Base-by-base conservation (phyloP, 2,797 vertebrate species). In the Orestias chungarensis region DNA sequence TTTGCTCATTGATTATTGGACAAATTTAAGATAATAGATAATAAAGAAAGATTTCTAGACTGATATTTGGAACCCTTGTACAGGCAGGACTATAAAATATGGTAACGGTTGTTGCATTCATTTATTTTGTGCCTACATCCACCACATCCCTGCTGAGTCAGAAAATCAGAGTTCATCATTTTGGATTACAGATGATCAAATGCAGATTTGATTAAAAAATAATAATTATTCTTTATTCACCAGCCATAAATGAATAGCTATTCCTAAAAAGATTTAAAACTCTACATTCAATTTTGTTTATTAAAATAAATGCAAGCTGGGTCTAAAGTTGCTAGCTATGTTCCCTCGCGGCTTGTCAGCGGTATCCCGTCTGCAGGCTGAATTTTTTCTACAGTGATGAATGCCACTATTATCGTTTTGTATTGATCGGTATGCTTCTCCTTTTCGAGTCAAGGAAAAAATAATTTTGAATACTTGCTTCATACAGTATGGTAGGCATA, bases 1-100 rank as follows among this genome's bases (percentile, higher is more conserved):
- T 15, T 55, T 18, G 27, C 52, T 55, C 8, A 31, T 15, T 55
- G 52, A 14, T 17, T 17, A 27, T 18, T 55, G 52, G 52, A 31
- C 55, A 29, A n/a, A n/a, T n/a, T n/a, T n/a, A n/a, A n/a, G n/a
- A n/a, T n/a, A n/a, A n/a, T n/a, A n/a, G n/a, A n/a, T n/a, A n/a
- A n/a, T n/a, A n/a, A n/a, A n/a, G n/a, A n/a, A n/a, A n/a, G n/a
- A n/a, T n/a, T n/a, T n/a, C n/a, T n/a, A n/a, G n/a, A n/a, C n/a
- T n/a, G 12, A 38, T 1, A 75, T 77, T 55, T 23, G 25, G 23
- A 38, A 38, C 38, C 38, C 9, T 49, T 15, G 73, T 83, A 74
- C 68, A 73, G 75, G 68, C 64, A 9, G 40, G 8, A 11, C 1
- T 42, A 42, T 42, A 5, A 9, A 42, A 42, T 42, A n/a, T 50